Evolutionary conservation across 2,113 vertebrate species (phyloP).

Genomic region (Salminus brasiliensis): DNA sequence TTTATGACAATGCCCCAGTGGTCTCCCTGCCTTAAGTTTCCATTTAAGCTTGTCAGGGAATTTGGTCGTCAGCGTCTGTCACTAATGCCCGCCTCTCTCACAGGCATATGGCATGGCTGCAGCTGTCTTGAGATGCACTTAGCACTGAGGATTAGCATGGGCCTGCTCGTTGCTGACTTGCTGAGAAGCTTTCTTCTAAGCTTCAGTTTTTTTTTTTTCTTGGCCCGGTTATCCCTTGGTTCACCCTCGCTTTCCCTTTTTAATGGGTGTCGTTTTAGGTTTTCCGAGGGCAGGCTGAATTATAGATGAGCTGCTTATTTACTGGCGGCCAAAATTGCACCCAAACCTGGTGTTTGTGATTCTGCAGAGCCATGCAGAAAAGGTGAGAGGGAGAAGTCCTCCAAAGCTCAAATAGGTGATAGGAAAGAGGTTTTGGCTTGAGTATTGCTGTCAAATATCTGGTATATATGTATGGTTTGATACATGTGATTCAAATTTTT

Average conservation of each 20-base stretch:
- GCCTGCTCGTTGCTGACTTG: conserved; percentile 2
- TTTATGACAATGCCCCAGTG: neutral
- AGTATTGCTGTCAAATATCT: conserved; percentile 26
- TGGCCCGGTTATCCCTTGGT: neutral
- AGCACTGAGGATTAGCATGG: conserved; percentile 3
- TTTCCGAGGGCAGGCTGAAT: conserved; percentile 52
- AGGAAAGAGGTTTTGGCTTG: neutral
- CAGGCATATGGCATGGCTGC: conserved; percentile 9
- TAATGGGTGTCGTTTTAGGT: conserved; percentile 47
- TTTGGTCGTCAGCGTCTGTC: neutral
- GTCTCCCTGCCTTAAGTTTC: neutral
- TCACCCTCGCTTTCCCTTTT: conserved; percentile 25
- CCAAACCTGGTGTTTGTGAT: conserved; percentile 29
- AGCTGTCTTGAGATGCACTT: neutral
- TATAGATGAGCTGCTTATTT: conserved; percentile 59
- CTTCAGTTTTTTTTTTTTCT: neutral
- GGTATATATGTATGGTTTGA: conserved; percentile 3
- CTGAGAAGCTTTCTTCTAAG: neutral
- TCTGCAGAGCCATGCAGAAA: conserved; percentile 38
- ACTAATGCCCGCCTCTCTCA: neutral
- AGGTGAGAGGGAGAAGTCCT: conserved; percentile 10
- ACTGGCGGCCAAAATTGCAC: conserved; percentile 43
- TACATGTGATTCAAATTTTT: conserved; percentile 4
- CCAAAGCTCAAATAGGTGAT: conserved; percentile 27
- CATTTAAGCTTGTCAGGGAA: neutral